Evolutionary conservation across 1,140 invertebrate genomes (phyloP).

Genomic region (Araneus ventricosus): DNA sequence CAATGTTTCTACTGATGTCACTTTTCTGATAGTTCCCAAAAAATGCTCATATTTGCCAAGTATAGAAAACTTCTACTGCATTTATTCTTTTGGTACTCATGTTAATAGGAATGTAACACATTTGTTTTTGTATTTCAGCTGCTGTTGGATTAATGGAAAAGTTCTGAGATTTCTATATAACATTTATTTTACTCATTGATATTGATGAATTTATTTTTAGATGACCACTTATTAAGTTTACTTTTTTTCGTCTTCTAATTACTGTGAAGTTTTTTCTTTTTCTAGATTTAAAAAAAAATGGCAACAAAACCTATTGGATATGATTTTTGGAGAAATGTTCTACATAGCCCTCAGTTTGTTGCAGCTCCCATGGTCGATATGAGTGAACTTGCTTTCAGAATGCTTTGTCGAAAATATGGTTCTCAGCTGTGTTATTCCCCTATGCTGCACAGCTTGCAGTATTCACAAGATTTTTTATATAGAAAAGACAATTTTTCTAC

Average conservation of each 20-base stretch:
- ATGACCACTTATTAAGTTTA: too few relatives aligned
- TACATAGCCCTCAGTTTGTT: conserved; percentile 86
- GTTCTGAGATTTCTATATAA: too few relatives aligned
- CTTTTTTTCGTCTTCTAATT: not conserved
- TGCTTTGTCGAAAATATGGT: conserved; percentile 88
- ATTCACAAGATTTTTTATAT: conserved; percentile 94
- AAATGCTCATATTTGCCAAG: too few relatives aligned
- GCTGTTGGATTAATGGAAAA: too few relatives aligned
- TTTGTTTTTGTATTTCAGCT: too few relatives aligned
- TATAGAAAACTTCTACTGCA: too few relatives aligned
- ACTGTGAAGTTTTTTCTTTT: not conserved
- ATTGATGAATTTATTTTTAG: too few relatives aligned
- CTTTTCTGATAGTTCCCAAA: too few relatives aligned
- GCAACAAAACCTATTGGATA: conserved; percentile 41
- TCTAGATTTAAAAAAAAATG: conserved; percentile 46
- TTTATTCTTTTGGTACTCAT: too few relatives aligned
- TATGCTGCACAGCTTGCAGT: conserved; percentile 94
- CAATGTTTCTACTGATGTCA: too few relatives aligned
- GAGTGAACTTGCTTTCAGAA: conserved; percentile 95
- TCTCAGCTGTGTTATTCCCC: conserved; percentile 96
- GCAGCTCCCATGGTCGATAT: conserved; percentile 99
- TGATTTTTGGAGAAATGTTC: conserved; percentile 81
- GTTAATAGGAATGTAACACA: too few relatives aligned
- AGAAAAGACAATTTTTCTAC: conserved; percentile 88
- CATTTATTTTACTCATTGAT: too few relatives aligned